Percentiles rank a stretch among this genome's conserved stretches.
Evolutionary conservation across 2,113 vertebrate species (phyloP).

Genomic region (Tonatia bakeri): DNA sequence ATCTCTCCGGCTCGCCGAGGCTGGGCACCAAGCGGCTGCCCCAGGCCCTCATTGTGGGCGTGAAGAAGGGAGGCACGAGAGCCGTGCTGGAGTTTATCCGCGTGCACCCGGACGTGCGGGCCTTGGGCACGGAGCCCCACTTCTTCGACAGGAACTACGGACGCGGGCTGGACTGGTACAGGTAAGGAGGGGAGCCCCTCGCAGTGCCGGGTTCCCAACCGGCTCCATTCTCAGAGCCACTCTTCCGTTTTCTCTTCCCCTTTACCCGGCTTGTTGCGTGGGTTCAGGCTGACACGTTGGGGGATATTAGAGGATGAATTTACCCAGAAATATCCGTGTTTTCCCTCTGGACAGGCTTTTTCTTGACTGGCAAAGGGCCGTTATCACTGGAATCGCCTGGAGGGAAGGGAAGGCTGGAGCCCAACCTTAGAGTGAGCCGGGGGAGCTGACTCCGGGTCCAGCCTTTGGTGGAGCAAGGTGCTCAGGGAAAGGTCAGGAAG

Average conservation of each 20-base stretch:
- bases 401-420: not conserved
- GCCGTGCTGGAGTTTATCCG: slow-evolving; percentile 97
- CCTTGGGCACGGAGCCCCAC: slow-evolving; percentile 94
- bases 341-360: not conserved
- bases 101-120: slow-evolving; percentile 95
- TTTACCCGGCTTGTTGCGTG: not conserved
- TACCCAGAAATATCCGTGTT: not conserved
- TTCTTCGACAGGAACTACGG: slow-evolving; percentile 98
- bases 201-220: accelerated
- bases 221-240: not conserved
- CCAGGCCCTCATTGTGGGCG: slow-evolving; percentile 92
- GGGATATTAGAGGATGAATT: not conserved
- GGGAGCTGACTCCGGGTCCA: not conserved
- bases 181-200: slow-evolving; percentile 81
- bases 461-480: not conserved
- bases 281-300: not conserved
- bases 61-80: slow-evolving; percentile 96
- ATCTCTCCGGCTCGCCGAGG: slow-evolving; percentile 74
- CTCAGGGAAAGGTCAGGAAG: not conserved
- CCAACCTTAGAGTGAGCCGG: not conserved
- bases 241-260: not conserved
- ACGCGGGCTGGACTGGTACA: slow-evolving; percentile 95
- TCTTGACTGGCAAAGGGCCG: not conserved
- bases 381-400: not conserved
- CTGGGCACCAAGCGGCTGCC: slow-evolving; percentile 90